Conservation (phyloP, 2,113 vertebrate species). For the Ranitomeya variabilis region DNA sequence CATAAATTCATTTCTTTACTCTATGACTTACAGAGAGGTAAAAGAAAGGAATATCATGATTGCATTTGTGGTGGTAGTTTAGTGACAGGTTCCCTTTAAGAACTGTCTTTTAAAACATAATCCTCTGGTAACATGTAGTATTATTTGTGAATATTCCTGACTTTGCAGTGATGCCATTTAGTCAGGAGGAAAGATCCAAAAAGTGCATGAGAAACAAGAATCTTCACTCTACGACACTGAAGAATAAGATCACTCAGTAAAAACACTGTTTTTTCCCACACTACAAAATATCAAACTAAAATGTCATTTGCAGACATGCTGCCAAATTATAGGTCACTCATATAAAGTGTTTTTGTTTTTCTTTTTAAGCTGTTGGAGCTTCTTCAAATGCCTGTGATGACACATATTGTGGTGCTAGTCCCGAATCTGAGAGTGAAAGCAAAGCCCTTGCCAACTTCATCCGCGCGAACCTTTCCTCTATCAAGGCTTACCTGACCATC, state of each 20-base stretch:
- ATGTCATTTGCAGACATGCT: not conserved
- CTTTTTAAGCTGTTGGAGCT: slow-evolving; percentile 75
- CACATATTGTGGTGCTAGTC: slow-evolving; percentile 81
- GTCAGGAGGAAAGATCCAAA: not conserved
- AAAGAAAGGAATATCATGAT: too few species aligned
- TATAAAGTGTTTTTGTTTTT: not conserved
- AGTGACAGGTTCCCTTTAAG: too few species aligned
- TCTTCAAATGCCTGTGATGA: slow-evolving; percentile 80
- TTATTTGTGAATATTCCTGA: not conserved
- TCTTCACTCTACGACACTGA: not conserved
- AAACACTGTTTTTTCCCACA: not conserved
- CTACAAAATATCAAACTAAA: not conserved
- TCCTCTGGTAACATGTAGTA: too few species aligned
- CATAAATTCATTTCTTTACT: too few species aligned
- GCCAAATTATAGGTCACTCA: not conserved
- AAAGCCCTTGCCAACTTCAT: slow-evolving; percentile 90
- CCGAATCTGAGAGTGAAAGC: slow-evolving; percentile 90
- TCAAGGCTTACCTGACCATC: slow-evolving; percentile 91
- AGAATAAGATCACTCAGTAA: not conserved
- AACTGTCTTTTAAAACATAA: too few species aligned
- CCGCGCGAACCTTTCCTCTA: slow-evolving; percentile 77
- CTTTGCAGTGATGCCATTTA: not conserved
- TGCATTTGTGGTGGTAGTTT: too few species aligned
- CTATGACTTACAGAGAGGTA: too few species aligned
- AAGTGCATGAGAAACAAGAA: not conserved